Conservation (phyloP, 2,113 vertebrate genomes). For the Osmerus eperlanus region DNA sequence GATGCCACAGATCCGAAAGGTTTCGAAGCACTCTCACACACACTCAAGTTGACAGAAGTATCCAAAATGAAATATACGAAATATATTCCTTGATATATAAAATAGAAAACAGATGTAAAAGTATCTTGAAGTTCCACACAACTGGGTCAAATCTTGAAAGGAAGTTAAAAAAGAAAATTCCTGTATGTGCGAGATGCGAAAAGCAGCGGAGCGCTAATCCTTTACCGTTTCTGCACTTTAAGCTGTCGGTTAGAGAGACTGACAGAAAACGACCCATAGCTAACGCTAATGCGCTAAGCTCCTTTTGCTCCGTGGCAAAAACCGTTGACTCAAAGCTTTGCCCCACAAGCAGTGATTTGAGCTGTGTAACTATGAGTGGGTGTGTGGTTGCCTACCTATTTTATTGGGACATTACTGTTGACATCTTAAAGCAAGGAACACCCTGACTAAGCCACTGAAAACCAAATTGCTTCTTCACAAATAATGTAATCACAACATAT, state of each 20-base stretch:
- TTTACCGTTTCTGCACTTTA: conserved; percentile 20
- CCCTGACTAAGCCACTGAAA: too few relatives aligned
- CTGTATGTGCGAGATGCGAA: conserved; percentile 5
- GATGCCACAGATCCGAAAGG: too few relatives aligned
- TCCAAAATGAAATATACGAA: too few relatives aligned
- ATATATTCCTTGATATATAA: too few relatives aligned
- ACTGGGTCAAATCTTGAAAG: background rate
- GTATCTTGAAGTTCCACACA: too few relatives aligned
- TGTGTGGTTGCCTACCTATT: background rate
- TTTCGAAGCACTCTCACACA: too few relatives aligned
- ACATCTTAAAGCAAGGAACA: background rate
- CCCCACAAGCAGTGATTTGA: background rate
- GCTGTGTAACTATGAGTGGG: background rate
- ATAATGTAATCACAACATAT: too few relatives aligned
- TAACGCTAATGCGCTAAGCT: conserved; percentile 19
- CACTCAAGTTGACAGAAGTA: too few relatives aligned
- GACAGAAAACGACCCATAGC: conserved; percentile 9
- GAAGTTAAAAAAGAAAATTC: background rate
- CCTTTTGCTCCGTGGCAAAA: conserved; percentile 2
- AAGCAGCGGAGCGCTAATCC: conserved; percentile 18
- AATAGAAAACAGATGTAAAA: too few relatives aligned
- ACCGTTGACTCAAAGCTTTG: conserved; percentile 4
- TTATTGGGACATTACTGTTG: background rate
- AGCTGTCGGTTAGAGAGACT: conserved; percentile 19
- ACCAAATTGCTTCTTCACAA: too few relatives aligned